Conservation (phyloP, 2,113 vertebrate genomes). For the Empidonax traillii region DNA sequence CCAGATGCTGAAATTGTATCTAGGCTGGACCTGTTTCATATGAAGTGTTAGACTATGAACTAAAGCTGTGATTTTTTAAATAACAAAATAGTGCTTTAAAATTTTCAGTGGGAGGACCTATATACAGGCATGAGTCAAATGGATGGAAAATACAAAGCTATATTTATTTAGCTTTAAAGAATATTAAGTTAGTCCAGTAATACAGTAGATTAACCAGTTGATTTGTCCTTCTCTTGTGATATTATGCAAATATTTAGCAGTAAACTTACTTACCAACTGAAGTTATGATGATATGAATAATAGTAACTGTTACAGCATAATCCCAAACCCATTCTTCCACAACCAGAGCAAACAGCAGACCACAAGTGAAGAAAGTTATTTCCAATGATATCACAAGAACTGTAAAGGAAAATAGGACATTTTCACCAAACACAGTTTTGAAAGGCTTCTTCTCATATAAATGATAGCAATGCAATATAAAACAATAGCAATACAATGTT, state of each 20-base stretch:
- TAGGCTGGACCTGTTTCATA: not conserved
- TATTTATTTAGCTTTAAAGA: not conserved
- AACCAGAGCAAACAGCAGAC: constrained; percentile 82
- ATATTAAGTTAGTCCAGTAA: not conserved
- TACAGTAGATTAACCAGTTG: not conserved
- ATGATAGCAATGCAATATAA: not conserved
- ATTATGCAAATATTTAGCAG: not conserved
- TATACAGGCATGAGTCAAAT: not conserved
- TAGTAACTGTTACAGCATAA: constrained; percentile 82
- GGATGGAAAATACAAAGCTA: not conserved
- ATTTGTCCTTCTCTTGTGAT: not conserved
- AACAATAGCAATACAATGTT: not conserved
- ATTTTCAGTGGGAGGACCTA: not conserved
- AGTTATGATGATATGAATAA: constrained; percentile 81
- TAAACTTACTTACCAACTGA: constrained; percentile 75
- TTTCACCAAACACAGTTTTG: not conserved
- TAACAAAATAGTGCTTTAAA: not conserved
- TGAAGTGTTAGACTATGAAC: not conserved
- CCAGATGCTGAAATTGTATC: not conserved
- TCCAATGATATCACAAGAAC: constrained; percentile 78
- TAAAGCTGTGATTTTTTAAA: not conserved
- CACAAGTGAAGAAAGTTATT: constrained; percentile 82
- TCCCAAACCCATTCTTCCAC: constrained; percentile 87
- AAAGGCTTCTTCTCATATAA: not conserved
- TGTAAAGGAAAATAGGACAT: constrained; percentile 20